phyloP scores from a whole-genome alignment of 1,140 invertebrate species.

The Drosophila elegans region DNA sequence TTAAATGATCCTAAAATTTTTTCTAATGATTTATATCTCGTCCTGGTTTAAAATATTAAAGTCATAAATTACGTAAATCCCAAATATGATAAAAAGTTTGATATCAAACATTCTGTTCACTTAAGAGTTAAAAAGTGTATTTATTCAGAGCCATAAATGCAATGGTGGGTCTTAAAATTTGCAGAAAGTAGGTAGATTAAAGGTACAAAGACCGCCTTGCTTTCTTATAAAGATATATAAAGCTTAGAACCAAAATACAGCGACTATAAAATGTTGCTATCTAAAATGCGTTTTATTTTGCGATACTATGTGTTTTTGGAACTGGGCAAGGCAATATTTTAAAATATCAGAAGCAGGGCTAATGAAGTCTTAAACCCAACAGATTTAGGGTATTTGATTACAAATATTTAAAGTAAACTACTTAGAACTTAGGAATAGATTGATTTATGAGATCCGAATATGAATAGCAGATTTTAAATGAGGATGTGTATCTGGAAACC shows the following conservation, averaged over 20 bases:
- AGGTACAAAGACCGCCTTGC: neutral
- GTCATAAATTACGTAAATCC: neutral
- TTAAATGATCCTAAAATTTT: too few relatives aligned
- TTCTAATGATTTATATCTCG: too few relatives aligned
- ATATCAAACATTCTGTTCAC: neutral
- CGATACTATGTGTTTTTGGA: neutral
- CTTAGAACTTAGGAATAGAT: too few relatives aligned
- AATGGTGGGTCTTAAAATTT: neutral
- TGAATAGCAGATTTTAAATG: too few relatives aligned
- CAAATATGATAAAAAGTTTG: neutral
- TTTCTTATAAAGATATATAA: neutral
- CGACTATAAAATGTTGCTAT: neutral
- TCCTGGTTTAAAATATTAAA: neutral
- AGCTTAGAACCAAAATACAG: constrained; percentile 1
- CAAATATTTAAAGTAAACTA: too few relatives aligned
- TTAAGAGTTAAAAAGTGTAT: neutral
- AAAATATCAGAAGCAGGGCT: too few relatives aligned
- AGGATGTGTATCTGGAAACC: too few relatives aligned
- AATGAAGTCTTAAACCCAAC: too few relatives aligned
- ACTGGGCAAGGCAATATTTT: too few relatives aligned
- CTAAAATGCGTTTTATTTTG: neutral
- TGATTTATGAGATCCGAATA: too few relatives aligned
- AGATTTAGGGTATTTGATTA: too few relatives aligned
- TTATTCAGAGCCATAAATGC: constrained; percentile 37
- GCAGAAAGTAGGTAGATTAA: neutral